These are phyloP conservation scores for Campopleginae sp. DNA, from an alignment of 2,888 invertebrate genomes.

Conservation along the genomic window DNA sequence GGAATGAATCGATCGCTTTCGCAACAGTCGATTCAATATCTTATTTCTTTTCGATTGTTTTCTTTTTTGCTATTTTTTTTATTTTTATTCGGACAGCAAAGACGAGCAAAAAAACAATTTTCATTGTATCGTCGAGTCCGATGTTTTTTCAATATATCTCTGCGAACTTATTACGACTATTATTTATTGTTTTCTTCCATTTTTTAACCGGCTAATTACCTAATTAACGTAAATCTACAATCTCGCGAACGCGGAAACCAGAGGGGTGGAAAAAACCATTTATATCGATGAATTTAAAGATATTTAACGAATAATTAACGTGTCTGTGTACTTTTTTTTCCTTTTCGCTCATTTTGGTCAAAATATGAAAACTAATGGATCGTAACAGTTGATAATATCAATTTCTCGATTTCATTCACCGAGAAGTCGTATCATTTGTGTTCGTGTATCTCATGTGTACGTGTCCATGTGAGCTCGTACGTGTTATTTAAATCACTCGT, in stretches of 20 bases:
- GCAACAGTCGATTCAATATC: neutral
- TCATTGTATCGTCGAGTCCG: slow-evolving; percentile 12
- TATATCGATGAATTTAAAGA: neutral
- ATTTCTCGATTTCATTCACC: neutral
- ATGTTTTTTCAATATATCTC: slow-evolving; percentile 20
- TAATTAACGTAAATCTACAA: slow-evolving; percentile 3
- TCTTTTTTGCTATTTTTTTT: neutral
- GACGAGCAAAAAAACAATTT: slow-evolving; percentile 1
- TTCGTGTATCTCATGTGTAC: neutral
- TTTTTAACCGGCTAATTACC: neutral
- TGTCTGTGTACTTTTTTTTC: neutral
- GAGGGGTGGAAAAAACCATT: neutral
- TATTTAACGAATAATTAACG: neutral
- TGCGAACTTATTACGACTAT: neutral
- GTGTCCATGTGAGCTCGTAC: neutral
- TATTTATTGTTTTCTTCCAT: neutral
- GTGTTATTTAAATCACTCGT: neutral
- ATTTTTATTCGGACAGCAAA: slow-evolving; percentile 9
- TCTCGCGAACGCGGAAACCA: neutral
- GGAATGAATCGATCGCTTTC: slow-evolving; percentile 34
- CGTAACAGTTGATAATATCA: neutral
- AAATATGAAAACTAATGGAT: neutral
- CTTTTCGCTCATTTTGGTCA: slow-evolving; percentile 4
- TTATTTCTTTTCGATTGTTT: neutral
- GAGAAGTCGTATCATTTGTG: neutral